Conservation (phyloP, 2,113 vertebrate species). For the Rhinopomastus cyanomelas region DNA sequence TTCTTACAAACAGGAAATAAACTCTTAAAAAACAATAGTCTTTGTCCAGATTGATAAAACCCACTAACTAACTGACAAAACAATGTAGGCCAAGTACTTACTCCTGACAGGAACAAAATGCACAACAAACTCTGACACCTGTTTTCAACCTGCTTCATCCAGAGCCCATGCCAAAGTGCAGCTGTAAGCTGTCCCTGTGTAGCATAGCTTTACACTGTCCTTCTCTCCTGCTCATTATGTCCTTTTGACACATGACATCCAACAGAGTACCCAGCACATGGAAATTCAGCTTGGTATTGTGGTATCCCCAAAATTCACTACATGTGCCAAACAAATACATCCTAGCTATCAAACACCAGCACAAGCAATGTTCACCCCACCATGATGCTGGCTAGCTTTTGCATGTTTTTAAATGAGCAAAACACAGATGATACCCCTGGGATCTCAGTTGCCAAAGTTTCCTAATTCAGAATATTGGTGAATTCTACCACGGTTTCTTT, state of each 20-base stretch:
- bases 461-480: background rate
- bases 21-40: background rate
- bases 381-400: background rate
- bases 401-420: background rate
- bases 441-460: background rate
- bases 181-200: background rate
- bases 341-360: background rate
- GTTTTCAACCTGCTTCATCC: background rate
- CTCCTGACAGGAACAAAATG: fast-evolving
- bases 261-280: background rate
- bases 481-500: background rate
- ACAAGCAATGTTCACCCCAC: background rate
- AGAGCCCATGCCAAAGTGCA: background rate
- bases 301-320: background rate
- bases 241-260: background rate
- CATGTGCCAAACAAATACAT: background rate
- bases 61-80: background rate
- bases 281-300: background rate
- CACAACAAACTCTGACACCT: background rate
- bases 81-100: background rate
- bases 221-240: background rate
- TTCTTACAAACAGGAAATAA: background rate
- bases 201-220: fast-evolving
- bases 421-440: background rate
- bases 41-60: background rate